Base-by-base conservation (phyloP, 1,140 invertebrate species). In the Capitella teleta region DNA sequence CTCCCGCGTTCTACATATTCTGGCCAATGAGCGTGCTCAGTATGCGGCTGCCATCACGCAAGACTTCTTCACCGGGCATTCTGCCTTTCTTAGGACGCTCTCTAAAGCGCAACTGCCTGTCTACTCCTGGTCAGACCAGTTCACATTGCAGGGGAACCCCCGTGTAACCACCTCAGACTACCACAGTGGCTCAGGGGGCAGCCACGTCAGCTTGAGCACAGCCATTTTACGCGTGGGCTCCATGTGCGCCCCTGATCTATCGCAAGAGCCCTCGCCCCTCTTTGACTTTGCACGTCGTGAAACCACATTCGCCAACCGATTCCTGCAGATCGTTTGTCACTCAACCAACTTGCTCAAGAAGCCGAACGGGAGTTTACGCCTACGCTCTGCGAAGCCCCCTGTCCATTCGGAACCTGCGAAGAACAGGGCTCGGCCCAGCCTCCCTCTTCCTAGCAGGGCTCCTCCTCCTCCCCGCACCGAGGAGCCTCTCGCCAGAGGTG, bases 311-410 rank as follows among this genome's bases (percentile, higher is more conserved):
- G 64, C 66, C 19, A 63, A 63, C 47, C 60, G 53, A n/a, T 68
- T 72, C 48, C 56, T 72, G n/a, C 57, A 60, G 37, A 61, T 68
- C 53, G 66, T 68, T 28, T 70, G 65, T 48, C 67, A 61, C 54
- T 67, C 64, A 8, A 70, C 68, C 14, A 64, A 61, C 38, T 56
- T 70, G 5, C 58, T 71, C 34, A 16, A 18, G 32, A 28, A 24
- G 43, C 25, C 45, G 12, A 5, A 24, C n/a, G 23, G 8, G 8
- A 32, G 30, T n/a, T n/a, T 8, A 8, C 8, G 8, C 30, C n/a
- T 32, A 8, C 8, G n/a, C 8, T 32, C 42, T 25, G 18, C 23
- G 21, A 16, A 28, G 18, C 42, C 42, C 6, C 26, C 21, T 10
- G 8, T 8, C 2, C 25, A 44, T 4, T 44, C 16, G 3, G 2